Conservation (phyloP, 1,140 invertebrate species). For the Mamestra configurata region DNA sequence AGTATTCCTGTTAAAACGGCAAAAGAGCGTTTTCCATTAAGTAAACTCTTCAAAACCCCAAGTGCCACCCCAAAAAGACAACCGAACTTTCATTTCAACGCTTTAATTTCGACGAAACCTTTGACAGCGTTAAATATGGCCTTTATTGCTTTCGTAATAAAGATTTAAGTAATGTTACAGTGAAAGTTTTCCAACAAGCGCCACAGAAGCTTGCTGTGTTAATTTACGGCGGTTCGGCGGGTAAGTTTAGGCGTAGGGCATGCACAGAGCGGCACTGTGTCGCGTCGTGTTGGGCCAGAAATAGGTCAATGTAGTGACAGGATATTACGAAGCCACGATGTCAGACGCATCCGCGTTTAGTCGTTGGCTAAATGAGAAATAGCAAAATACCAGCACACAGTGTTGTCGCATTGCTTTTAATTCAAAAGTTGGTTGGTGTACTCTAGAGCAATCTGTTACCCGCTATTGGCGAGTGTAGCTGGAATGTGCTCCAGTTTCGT, state of each 20-base stretch:
- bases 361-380: conserved; percentile 80
- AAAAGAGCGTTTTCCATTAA: conserved; percentile 64
- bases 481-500: conserved; percentile 15
- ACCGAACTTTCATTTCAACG: conserved; percentile 77
- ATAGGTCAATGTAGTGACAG: conserved; percentile 75
- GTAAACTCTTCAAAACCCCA: conserved; percentile 70
- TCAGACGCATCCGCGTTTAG: conserved; percentile 77
- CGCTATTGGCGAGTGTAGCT: conserved; percentile 15
- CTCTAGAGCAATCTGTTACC: conserved; percentile 32
- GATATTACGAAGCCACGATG: conserved; percentile 83
- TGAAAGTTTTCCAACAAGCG: conserved; percentile 61
- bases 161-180: conserved; percentile 69
- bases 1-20: conserved; percentile 37
- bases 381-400: conserved; percentile 46
- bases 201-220: conserved; percentile 49
- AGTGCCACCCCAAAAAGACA: conserved; percentile 65
- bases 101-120: conserved; percentile 77
- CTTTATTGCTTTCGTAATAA: conserved; percentile 84
- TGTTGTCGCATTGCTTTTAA: conserved; percentile 46
- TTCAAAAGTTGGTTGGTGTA: conserved; percentile 43
- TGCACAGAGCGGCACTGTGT: conserved; percentile 47
- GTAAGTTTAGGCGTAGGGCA: conserved; percentile 34
- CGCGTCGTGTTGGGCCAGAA: conserved; percentile 60
- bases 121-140: conserved; percentile 76
- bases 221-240: conserved; percentile 34